These are phyloP conservation scores for Notothenia rossii DNA, from an alignment of 2,113 vertebrate species.

Conservation along the genomic window DNA sequence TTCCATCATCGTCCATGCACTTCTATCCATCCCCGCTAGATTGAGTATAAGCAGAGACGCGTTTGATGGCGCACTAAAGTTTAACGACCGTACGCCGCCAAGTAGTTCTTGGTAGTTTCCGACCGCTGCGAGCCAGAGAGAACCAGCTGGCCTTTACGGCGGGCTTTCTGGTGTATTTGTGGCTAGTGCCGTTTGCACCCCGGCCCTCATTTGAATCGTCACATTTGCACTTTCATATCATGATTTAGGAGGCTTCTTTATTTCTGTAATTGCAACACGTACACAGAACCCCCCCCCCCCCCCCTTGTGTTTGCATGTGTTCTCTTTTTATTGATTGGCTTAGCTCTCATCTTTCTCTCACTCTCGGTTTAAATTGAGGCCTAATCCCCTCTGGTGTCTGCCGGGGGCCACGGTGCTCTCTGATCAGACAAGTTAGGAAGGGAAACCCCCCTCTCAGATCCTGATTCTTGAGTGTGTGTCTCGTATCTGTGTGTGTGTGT, in stretches of 20 bases:
- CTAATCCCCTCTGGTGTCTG: constrained; percentile 38
- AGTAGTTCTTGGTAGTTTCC: constrained; percentile 74
- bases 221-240: constrained; percentile 77
- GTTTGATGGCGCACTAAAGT: constrained; percentile 2
- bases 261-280: constrained; percentile 77
- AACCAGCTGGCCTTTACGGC: constrained; percentile 74
- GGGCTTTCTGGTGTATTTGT: constrained; percentile 76
- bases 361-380: constrained; percentile 72
- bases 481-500: neutral
- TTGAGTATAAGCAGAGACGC: no score
- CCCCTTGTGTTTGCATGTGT: constrained; percentile 54
- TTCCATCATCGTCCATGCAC: no score
- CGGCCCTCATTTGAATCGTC: constrained; percentile 73
- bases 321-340: constrained; percentile 75
- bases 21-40: no score
- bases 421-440: constrained; percentile 70
- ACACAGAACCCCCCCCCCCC: constrained; percentile 51
- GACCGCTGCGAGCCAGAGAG: constrained; percentile 61
- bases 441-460: constrained; percentile 56
- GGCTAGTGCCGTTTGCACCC: constrained; percentile 62
- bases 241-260: constrained; percentile 83
- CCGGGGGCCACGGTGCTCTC: constrained; percentile 48
- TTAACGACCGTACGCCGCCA: constrained; percentile 44
- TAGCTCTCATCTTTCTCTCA: constrained; percentile 76
- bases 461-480: constrained; percentile 11